Base-by-base conservation (phyloP, 2,888 invertebrate species). In the Orthosia cruda region DNA sequence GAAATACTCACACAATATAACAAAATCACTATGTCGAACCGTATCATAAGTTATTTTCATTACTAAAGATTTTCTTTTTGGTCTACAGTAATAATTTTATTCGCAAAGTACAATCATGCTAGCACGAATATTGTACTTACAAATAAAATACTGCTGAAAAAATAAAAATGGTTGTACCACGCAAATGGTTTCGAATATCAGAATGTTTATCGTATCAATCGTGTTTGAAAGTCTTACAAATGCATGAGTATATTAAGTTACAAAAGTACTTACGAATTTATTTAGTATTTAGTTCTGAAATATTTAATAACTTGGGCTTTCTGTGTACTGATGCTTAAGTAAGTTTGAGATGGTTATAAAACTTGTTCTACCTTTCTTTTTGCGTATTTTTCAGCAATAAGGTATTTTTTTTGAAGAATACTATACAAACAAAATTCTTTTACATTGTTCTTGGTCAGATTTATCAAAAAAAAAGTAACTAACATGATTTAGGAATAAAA, bases 141-240 rank as follows among this genome's bases (percentile, higher is more conserved):
- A 54, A 62, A 54, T 0, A 69, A 63, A 5, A 58, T 52, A 52
- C 54, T 59, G 12, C 1, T 49, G 13, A 20, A 13, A 11, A 72
- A 62, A 69, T 52, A 58, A 63, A 76, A 52, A 32, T 47, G 9
- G n/a, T 15, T 20, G 20, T 20, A 52, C 12, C 12, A 62, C 16
- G 18, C 16, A 58, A 79, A 71, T 73, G 55, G 59, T 61, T 79
- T 80, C 66, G 45, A 75, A 75, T 79, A 23, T 75, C 74, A 59
- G 23, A 79, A 72, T 64, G n/a, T 62, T 70, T 64, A 74, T 74
- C 45, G 55, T 74, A 65, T 65, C 16, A 40, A 2, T 32, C 80
- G 71, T 83, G 49, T 82, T 82, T 26, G 54, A 63, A 79, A 83
- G 71, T 71, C 74, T 58, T 72, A 83, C 20, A 72, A 83, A 83